Percentiles rank a stretch among this genome's conserved stretches.
Evolutionary conservation across 2,888 invertebrate species (phyloP).

Genomic region (Eupithecia inturbata): DNA sequence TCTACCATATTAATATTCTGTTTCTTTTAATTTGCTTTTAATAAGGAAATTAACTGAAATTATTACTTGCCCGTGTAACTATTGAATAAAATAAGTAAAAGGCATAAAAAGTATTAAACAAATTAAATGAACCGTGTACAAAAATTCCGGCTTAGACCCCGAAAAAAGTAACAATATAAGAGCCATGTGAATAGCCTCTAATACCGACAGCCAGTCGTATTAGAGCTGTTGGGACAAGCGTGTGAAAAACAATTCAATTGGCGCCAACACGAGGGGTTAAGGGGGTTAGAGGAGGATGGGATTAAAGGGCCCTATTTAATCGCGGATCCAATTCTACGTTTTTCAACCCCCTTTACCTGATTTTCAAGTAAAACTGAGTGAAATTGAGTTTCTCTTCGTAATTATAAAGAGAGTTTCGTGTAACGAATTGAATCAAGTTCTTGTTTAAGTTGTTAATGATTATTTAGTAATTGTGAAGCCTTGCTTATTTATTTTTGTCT

Average conservation of each 20-base stretch:
- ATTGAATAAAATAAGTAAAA: background rate
- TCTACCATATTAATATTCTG: background rate
- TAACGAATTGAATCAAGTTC: background rate
- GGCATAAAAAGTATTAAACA: background rate
- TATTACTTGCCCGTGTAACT: background rate
- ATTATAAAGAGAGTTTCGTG: background rate
- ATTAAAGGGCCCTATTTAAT: slow-evolving; percentile 13
- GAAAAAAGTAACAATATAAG: slow-evolving; percentile 6
- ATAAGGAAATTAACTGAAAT: background rate
- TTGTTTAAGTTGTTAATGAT: slow-evolving; percentile 3
- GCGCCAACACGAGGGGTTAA: slow-evolving; percentile 11
- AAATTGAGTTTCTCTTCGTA: background rate
- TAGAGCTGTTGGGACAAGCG: background rate
- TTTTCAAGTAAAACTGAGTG: background rate
- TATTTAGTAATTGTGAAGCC: background rate
- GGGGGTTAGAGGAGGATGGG: background rate
- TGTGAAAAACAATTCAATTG: slow-evolving; percentile 30
- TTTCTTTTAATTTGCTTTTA: background rate
- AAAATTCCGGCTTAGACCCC: background rate
- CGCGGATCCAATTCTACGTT: slow-evolving; percentile 10
- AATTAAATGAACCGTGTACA: background rate
- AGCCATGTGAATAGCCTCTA: slow-evolving; percentile 7
- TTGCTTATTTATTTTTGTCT: background rate
- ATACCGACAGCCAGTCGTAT: slow-evolving; percentile 1
- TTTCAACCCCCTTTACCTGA: slow-evolving; percentile 10